phyloP scores from a whole-genome alignment of 2,113 vertebrate species.

The Struthidea cinerea region DNA sequence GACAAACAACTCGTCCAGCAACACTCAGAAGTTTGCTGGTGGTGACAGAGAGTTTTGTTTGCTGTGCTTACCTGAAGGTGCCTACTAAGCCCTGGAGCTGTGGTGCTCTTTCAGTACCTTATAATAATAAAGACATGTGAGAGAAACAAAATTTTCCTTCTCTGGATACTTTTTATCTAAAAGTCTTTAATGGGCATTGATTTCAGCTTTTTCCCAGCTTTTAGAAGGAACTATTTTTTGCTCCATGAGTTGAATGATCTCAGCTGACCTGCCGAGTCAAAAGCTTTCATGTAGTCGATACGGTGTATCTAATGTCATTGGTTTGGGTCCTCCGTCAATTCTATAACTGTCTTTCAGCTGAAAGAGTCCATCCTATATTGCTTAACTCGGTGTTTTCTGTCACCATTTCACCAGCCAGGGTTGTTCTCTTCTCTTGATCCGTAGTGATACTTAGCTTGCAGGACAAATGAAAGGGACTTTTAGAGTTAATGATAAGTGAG shows the following conservation, averaged over 20 bases:
- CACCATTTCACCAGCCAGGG: neutral
- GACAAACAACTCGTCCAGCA: conserved; percentile 9
- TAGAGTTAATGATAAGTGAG: neutral
- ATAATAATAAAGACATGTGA: neutral
- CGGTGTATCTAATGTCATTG: neutral
- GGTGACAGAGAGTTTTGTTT: neutral
- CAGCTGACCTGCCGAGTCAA: neutral
- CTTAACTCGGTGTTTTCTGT: neutral
- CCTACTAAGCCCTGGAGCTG: neutral
- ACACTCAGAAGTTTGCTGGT: neutral
- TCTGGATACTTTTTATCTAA: neutral
- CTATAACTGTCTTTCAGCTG: neutral
- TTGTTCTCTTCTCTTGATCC: neutral
- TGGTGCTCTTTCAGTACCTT: neutral
- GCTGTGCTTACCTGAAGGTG: neutral
- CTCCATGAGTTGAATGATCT: conserved; percentile 9
- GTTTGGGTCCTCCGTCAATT: neutral
- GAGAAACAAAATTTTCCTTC: neutral
- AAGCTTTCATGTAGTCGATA: conserved; percentile 37
- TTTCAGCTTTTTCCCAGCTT: conserved; percentile 21
- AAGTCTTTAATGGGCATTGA: conserved; percentile 34
- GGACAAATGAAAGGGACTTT: neutral
- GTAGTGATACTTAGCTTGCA: neutral
- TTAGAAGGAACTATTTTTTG: conserved; percentile 35
- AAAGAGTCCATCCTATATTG: neutral